Conservation (phyloP, 2,888 invertebrate species). For the Drosophila antonietae region DNA sequence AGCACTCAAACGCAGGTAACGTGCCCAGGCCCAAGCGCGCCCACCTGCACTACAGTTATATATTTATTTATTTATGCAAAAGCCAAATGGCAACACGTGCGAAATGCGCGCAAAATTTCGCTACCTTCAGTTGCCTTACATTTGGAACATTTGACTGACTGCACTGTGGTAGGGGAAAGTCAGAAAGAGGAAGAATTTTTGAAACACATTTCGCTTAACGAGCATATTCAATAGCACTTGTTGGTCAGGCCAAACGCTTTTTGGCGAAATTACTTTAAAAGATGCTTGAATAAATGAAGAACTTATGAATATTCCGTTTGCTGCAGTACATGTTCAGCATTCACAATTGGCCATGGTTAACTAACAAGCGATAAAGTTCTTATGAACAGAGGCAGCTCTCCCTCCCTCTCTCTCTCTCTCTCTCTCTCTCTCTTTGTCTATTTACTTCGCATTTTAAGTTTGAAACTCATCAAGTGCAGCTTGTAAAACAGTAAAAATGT, state of each 20-base stretch:
- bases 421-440: not conserved
- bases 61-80: slow-evolving; percentile 70
- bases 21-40: slow-evolving; percentile 13
- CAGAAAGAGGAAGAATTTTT: not conserved
- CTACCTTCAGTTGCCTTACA: slow-evolving; percentile 31
- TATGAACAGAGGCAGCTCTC: not conserved
- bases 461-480: not conserved
- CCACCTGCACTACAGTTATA: slow-evolving; percentile 33
- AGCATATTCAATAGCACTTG: slow-evolving; percentile 58
- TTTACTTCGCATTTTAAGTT: slow-evolving; percentile 6
- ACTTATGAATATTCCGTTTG: slow-evolving; percentile 35
- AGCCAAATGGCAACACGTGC: slow-evolving; percentile 65
- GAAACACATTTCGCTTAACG: slow-evolving; percentile 39
- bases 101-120: slow-evolving; percentile 63
- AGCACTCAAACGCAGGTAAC: slow-evolving; percentile 46
- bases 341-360: slow-evolving; percentile 13
- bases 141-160: slow-evolving; percentile 29
- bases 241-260: slow-evolving; percentile 39
- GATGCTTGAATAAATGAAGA: slow-evolving; percentile 40
- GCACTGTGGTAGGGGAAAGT: slow-evolving; percentile 23
- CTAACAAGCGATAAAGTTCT: slow-evolving; percentile 3
- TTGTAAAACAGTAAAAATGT: not conserved
- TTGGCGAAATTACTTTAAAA: slow-evolving; percentile 32
- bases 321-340: slow-evolving; percentile 11
- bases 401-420: too few relatives aligned